Base-by-base conservation (phyloP, 2,113 vertebrate genomes). In the Plotosus lineatus region DNA sequence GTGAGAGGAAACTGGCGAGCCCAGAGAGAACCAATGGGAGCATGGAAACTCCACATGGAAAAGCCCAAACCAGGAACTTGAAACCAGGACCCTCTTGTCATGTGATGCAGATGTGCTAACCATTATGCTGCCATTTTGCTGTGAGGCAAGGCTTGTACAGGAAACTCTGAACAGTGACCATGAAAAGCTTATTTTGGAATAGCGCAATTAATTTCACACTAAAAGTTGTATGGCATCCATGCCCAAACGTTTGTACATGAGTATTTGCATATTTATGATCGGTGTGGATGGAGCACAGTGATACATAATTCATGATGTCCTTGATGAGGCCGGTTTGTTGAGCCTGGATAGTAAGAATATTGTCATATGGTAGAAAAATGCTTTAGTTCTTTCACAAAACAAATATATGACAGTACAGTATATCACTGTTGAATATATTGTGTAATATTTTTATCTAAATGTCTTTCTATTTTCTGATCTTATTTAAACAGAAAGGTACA, bases 261-360 rank as follows among this genome's bases (percentile, higher is more conserved):
- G 28, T 42, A 21, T 73, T 80, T 60, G 31, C 78, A 61, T 72
- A 72, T 61, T 46, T 44, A 48, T 80, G 53, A 19, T 46, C 38
- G 23, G 38, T 33, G 66, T 80, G 51, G 19, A 19, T 79, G 23
- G 31, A 78, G 12, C 36, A 38, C 1, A 26, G 2, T 50, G 28
- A 31, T 60, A 56, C 31, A 73, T 80, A 80, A 80, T 73, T 44
- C 42, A 33, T 36, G 48, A 38, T 50, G 55, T 73, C 55, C 69
- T 73, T 73, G 40, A 72, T 48, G 42, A 61, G 53, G 53, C 60
- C 33, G 19, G n/a, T 28, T 69, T 48, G 23, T 26, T 56, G 23
- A 31, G 44, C 60, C 23, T 55, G 31, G 33, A 55, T 21, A 19
- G 8, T 12, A 44, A n/a, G 26, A 31, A 31, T 21, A 7, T 7